Conservation (phyloP, 2,113 vertebrate genomes). For the Ginglymostoma cirratum region DNA sequence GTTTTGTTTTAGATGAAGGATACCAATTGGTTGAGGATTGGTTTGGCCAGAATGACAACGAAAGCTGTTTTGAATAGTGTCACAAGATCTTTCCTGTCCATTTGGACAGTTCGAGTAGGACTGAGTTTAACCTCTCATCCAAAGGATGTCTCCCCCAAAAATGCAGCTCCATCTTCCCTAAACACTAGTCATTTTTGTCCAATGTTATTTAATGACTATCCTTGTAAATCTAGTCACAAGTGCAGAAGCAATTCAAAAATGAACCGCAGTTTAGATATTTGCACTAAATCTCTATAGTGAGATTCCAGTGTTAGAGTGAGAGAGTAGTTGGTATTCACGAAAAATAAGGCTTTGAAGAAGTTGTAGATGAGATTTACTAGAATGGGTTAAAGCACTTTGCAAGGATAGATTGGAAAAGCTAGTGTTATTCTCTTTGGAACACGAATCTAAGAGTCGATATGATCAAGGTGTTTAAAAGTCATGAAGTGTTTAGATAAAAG, state of each 20-base stretch:
- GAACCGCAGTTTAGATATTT: background rate
- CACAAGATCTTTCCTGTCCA: background rate
- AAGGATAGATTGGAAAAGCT: no score
- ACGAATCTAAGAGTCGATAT: no score
- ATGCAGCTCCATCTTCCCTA: background rate
- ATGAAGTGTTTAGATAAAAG: background rate
- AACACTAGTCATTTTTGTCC: background rate
- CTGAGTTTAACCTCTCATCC: background rate
- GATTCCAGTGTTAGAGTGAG: background rate
- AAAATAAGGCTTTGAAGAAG: background rate
- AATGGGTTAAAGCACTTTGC: no score
- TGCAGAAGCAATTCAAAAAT: background rate
- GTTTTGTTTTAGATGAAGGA: no score
- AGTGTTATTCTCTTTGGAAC: no score
- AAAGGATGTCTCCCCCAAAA: background rate
- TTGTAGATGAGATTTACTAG: no score
- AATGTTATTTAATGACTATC: background rate
- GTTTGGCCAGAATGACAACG: background rate
- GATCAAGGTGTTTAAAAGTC: background rate
- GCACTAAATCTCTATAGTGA: background rate
- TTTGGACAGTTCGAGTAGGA: background rate
- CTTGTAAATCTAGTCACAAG: background rate
- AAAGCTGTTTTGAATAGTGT: background rate
- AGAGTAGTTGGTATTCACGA: background rate
- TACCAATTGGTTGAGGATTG: background rate